A percentile compares a stretch with the other conserved stretches of the same genome.
Evolutionary conservation across 1,140 invertebrate species (phyloP).

Genomic region (Lasioglossum albipes): DNA sequence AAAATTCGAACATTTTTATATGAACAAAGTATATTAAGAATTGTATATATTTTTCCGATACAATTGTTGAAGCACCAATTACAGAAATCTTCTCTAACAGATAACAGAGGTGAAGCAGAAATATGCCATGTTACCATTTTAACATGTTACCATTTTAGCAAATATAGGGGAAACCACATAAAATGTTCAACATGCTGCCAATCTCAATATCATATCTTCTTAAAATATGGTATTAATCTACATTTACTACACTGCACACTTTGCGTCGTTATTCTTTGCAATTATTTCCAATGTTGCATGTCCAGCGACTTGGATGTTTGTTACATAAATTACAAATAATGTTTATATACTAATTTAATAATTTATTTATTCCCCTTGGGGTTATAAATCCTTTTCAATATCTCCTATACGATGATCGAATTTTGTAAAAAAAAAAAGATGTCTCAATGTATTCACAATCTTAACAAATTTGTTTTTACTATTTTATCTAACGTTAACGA

Average conservation of each 20-base stretch:
- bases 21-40: slow-evolving; percentile 41
- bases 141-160: slow-evolving; percentile 50
- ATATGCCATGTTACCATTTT: slow-evolving; percentile 41
- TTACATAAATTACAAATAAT: slow-evolving; percentile 41
- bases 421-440: slow-evolving; percentile 28
- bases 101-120: slow-evolving; percentile 10
- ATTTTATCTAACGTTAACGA: neutral
- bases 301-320: slow-evolving; percentile 46
- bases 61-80: slow-evolving; percentile 34
- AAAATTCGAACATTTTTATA: slow-evolving; percentile 58
- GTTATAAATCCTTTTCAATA: no score
- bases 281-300: slow-evolving; percentile 35
- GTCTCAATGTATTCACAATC: slow-evolving; percentile 7
- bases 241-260: slow-evolving; percentile 47
- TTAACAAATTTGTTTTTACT: slow-evolving; percentile 17
- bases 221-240: slow-evolving; percentile 52
- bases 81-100: slow-evolving; percentile 14
- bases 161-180: slow-evolving; percentile 66
- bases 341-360: no score
- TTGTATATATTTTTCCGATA: slow-evolving; percentile 52
- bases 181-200: slow-evolving; percentile 73
- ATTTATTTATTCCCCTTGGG: no score
- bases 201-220: slow-evolving; percentile 69
- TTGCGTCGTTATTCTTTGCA: slow-evolving; percentile 42
- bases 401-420: slow-evolving; percentile 19